phyloP scores from a whole-genome alignment of 1,140 invertebrate genomes.

The Drosophila bifasciata region DNA sequence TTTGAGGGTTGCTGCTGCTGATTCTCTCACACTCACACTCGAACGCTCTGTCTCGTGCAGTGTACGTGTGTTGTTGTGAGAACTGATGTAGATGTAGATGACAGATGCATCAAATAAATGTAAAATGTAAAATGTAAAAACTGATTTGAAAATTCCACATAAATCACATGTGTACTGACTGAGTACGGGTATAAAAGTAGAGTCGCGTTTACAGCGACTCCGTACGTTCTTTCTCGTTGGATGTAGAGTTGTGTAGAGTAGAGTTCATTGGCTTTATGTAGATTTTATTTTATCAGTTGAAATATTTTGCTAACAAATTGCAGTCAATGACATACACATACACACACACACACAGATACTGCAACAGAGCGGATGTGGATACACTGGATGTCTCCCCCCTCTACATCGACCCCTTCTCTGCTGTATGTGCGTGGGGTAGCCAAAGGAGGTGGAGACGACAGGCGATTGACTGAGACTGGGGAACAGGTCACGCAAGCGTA shows the following conservation, averaged over 20 bases:
- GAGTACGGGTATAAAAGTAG: no score
- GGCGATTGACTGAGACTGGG: slow-evolving; percentile 10
- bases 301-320: slow-evolving; percentile 83
- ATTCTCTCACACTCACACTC: no score
- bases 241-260: slow-evolving; percentile 32
- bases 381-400: neutral
- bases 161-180: no score
- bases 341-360: slow-evolving; percentile 34
- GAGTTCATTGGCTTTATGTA: slow-evolving; percentile 72
- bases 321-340: slow-evolving; percentile 76
- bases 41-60: no score
- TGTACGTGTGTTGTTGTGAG: no score
- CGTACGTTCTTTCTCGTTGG: no score
- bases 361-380: slow-evolving; percentile 57
- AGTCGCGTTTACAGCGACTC: no score
- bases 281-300: slow-evolving; percentile 80
- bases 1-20: no score
- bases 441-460: slow-evolving; percentile 16
- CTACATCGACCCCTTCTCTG: slow-evolving; percentile 1
- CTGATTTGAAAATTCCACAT: no score
- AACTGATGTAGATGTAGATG: no score
- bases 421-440: slow-evolving; percentile 39
- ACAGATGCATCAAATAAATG: no score
- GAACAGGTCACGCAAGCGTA: slow-evolving; percentile 77
- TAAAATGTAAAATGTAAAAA: no score